Evolutionary conservation across 2,113 vertebrate species (phyloP).

Genomic region (Chionomys nivalis): DNA sequence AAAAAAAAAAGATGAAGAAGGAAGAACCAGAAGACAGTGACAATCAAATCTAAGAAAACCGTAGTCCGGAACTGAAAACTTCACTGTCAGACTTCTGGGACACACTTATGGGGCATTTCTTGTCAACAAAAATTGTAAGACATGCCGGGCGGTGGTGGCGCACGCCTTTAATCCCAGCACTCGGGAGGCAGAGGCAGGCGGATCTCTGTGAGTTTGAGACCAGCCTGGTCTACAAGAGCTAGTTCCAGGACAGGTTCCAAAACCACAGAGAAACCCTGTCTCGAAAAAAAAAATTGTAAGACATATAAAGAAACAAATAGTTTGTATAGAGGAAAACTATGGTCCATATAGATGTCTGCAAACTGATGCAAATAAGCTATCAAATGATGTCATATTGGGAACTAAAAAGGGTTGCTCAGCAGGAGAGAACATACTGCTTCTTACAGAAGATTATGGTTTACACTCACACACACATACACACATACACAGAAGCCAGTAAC

Average conservation of each 20-base stretch:
- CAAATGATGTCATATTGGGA: not conserved
- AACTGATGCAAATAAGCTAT: not conserved
- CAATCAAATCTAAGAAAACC: not conserved
- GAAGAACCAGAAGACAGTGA: not conserved
- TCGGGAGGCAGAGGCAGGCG: too few species aligned
- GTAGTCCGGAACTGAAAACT: not conserved
- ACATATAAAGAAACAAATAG: not conserved
- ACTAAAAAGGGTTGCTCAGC: not conserved
- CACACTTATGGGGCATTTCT: not conserved
- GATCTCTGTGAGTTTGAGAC: too few species aligned
- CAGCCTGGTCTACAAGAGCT: too few species aligned
- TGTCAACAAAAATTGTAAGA: not conserved
- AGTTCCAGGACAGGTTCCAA: too few species aligned
- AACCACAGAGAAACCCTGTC: too few species aligned
- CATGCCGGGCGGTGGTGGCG: too few species aligned
- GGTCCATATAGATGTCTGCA: not conserved
- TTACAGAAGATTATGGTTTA: not conserved
- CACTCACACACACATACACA: not conserved
- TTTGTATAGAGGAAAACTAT: not conserved
- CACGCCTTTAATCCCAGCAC: too few species aligned
- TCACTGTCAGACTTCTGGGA: not conserved
- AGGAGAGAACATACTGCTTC: not conserved
- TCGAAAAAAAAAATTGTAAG: too few species aligned
- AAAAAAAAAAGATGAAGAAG: too few species aligned
- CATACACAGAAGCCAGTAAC: not conserved